These are phyloP conservation scores for Oopsacas minuta DNA, from an alignment of 37 sponge, comb jelly and placozoan genomes.

Conservation along the genomic window DNA sequence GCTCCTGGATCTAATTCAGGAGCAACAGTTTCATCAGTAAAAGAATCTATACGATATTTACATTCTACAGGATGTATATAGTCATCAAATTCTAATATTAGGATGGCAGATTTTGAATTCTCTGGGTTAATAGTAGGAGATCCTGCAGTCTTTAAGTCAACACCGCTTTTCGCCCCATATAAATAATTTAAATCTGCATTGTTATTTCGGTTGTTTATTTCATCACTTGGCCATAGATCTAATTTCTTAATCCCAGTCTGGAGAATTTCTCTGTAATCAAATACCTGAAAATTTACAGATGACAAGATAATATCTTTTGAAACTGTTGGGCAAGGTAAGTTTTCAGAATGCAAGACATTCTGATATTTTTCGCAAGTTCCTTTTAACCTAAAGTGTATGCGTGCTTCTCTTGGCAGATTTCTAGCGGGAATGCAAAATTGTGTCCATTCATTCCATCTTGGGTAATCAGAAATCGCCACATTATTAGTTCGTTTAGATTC, in stretches of 20 bases:
- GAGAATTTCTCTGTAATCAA: slow-evolving; percentile 53
- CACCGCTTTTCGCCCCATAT: not conserved
- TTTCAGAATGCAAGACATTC: not conserved
- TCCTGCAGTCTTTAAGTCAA: slow-evolving; percentile 38
- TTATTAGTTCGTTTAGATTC: not conserved
- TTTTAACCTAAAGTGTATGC: slow-evolving; percentile 30
- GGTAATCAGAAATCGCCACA: not conserved
- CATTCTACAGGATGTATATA: slow-evolving; percentile 71
- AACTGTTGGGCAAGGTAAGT: not conserved
- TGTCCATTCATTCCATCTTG: slow-evolving; percentile 76
- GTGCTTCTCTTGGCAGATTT: slow-evolving; percentile 50
- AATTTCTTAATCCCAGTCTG: slow-evolving; percentile 43
- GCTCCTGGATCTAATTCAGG: not conserved
- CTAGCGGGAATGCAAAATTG: slow-evolving; percentile 49
- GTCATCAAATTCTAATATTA: slow-evolving; percentile 57
- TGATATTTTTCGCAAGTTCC: slow-evolving; percentile 26
- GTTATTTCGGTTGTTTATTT: not conserved
- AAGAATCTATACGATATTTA: slow-evolving; percentile 24
- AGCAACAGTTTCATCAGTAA: not conserved
- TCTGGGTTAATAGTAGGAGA: slow-evolving; percentile 64
- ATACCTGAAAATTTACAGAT: slow-evolving; percentile 76
- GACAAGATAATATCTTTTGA: slow-evolving; percentile 31
- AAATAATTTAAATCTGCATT: not conserved
- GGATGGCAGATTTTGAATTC: slow-evolving; percentile 45
- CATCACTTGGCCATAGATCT: slow-evolving; percentile 56